Base-by-base conservation (phyloP, 1,140 invertebrate species). In the Saccostrea glomerata region DNA sequence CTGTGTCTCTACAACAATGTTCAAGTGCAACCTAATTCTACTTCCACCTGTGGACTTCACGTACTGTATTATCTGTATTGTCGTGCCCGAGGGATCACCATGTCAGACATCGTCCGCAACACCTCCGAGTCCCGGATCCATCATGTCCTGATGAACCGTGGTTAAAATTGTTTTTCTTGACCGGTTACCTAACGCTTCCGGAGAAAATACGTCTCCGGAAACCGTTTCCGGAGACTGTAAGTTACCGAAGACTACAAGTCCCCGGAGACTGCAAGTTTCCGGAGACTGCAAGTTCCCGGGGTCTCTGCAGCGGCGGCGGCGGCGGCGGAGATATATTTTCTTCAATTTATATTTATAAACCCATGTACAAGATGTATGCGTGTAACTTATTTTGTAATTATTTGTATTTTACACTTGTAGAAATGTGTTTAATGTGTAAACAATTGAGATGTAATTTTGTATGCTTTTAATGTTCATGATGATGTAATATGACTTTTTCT, bases 1-100 rank as follows among this genome's bases (percentile, higher is more conserved):
- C n/a, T 30, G 1, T 85, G 84, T 60, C 54, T 85, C 12, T 85
- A 85, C 25, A 60, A 85, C 25, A 58, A 85, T n/a, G 23, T 85
- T 58, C 54, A 60, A 58, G 54, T 85, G 20, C 84, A 85, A 30
- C 6, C 47, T 9, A 23, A 85, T 3, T 30, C 40, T 9, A 17
- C 23, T 20, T 6, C 20, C 54, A 60, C 54, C 13, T 85, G 84
- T 85, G 84, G 84, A 23, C 25, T 55, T 60, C 84, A 85, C 25
- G 84, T 85, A 0, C 12, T 85, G 17, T 58, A 58, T 85, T 85
- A 60, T 23, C 20, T 83, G 36, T 83, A 84, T 77, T 30, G 85
- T 66, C n/a, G 40, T 2, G 55, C 23, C 25, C 58, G 56, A 58
- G n/a, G 30, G 7, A 58, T 36, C 30, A 20, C 55, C 2, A 55